Evolutionary conservation across 2,797 vertebrate species (phyloP), one percentile per base, ranked within the genome.

Genomic region (Semaprochilodus insignis): DNA sequence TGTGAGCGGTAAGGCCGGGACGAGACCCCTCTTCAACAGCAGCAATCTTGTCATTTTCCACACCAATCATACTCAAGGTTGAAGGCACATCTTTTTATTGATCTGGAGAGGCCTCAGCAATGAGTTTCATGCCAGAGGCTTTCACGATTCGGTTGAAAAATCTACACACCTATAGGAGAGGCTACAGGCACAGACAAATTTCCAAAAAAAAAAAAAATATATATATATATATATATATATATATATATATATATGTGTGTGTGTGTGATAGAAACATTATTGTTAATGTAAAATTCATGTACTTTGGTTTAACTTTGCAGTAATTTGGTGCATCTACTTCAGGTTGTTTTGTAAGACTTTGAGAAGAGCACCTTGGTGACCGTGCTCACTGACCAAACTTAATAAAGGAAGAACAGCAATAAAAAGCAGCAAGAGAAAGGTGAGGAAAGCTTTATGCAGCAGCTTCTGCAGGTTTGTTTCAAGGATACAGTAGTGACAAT

Each of bases 1-100:
- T 86, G 57, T 60, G 70, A 57, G 85, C 70, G 80, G 76, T 82
- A 31, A 31, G 80, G 66, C 62, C 71, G 82, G 74, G 83, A 87
- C 65, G 76, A 63, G 65, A 85, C 84, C 85, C 80, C 79, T 86
- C 86, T 81, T 88, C 87, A 80, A 81, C 70, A 86, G 82, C 81
- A 36, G 83, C 85, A 87, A 85, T 92, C 85, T 81, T 85, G 85
- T 91, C 59, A 85, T 89, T 88, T 90, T 74, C 81, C 76, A 67
- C 79, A 77, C 82, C 77, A 85, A 79, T 87, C 31, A 44, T 78
- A 87, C 82, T 84, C 88, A 92, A 89, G 89, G 89, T 91, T 87
- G 74, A 72, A 87, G 82, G 67, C 65, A 79, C 25, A 44, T 73
- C 81, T 88, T 87, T 88, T 83, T 72, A 90, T 87, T 88, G 89